Conservation (phyloP, 2,113 vertebrate species). For the Vidua chalybeata region DNA sequence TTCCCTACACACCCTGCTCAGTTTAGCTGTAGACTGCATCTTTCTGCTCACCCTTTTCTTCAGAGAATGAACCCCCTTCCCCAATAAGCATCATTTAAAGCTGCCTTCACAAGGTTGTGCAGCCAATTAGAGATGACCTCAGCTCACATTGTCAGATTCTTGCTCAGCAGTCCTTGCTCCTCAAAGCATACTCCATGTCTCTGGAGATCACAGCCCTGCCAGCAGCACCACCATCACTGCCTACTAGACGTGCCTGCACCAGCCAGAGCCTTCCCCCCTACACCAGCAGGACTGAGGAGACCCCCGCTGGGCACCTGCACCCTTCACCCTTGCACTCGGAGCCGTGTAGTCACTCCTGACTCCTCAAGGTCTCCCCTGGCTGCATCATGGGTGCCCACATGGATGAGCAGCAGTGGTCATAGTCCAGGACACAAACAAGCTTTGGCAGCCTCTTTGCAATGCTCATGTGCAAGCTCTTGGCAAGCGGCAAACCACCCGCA, state of each 20-base stretch:
- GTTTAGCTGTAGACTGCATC: not conserved
- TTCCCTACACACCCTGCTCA: not conserved
- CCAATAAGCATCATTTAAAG: not conserved
- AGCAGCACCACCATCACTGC: not conserved
- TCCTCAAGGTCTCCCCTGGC: not conserved
- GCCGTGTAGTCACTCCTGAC: not conserved
- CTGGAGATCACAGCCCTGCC: not conserved
- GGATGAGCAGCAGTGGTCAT: not conserved
- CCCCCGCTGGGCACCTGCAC: not conserved
- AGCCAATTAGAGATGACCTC: not conserved
- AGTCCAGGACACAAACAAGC: not conserved
- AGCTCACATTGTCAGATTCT: not conserved
- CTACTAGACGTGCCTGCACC: not conserved
- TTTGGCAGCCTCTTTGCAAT: not conserved
- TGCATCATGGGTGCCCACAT: not conserved
- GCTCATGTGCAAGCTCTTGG: accelerated
- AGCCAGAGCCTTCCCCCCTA: not conserved
- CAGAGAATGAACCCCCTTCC: not conserved
- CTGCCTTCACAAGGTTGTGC: not conserved
- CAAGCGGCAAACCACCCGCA: not conserved
- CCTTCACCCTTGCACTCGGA: not conserved
- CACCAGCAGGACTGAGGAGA: not conserved
- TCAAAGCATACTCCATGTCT: not conserved
- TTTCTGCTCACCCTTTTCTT: not conserved
- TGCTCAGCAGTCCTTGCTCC: not conserved